A percentile compares a stretch with the other conserved stretches of the same genome.
Evolutionary conservation across 2,797 vertebrate species (phyloP).

Genomic region (Tinamus major): DNA sequence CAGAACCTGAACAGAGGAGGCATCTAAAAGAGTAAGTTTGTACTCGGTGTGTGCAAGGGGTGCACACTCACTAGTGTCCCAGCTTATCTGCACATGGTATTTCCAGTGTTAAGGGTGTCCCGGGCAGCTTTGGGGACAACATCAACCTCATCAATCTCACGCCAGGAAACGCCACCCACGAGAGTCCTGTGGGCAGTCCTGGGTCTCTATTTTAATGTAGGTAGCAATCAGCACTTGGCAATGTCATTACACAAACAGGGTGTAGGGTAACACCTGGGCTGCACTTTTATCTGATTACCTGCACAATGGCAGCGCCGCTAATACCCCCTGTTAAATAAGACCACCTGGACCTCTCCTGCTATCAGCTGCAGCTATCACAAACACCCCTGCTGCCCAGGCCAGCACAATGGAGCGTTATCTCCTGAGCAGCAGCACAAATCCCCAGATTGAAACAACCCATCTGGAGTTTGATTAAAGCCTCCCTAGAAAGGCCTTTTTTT

Average conservation of each 20-base stretch:
- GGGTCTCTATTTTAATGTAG: background rate
- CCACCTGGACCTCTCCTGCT: slow-evolving; percentile 51
- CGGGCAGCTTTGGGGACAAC: background rate
- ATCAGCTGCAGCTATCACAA: slow-evolving; percentile 53
- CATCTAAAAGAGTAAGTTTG: background rate
- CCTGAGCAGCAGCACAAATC: slow-evolving; percentile 32
- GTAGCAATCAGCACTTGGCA: slow-evolving; percentile 1
- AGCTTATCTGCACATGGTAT: background rate
- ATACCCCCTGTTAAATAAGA: slow-evolving; percentile 43
- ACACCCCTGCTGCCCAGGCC: slow-evolving; percentile 19
- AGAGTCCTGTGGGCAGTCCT: background rate
- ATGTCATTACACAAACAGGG: slow-evolving; percentile 31
- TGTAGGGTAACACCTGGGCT: slow-evolving; percentile 55
- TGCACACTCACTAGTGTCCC: background rate
- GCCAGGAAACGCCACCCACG: background rate
- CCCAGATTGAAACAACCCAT: slow-evolving; percentile 50
- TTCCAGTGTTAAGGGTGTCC: background rate
- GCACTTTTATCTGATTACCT: slow-evolving; percentile 42
- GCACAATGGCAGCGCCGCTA: slow-evolving; percentile 46
- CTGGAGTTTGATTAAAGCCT: slow-evolving; percentile 56
- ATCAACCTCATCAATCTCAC: too few species aligned
- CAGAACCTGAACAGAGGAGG: background rate
- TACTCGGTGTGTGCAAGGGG: background rate
- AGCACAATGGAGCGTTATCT: slow-evolving; percentile 59
- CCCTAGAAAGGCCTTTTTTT: background rate